A percentile compares a stretch with the other conserved stretches of the same genome.
Conservation (phyloP, 2,888 invertebrate genomes). For the Folsomia candida region DNA sequence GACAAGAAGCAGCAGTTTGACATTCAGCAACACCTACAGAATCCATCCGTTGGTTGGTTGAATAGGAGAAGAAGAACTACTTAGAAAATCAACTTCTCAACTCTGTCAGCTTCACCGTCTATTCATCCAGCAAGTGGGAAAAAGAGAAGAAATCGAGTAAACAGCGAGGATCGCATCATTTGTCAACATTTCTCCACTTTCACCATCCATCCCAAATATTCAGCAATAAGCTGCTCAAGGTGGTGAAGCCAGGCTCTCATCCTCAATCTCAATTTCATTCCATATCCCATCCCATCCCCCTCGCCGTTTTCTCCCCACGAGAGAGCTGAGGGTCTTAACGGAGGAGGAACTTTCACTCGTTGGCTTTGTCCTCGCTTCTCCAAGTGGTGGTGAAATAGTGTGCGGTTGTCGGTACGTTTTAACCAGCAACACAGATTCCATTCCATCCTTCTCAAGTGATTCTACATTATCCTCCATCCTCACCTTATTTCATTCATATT, state of each 20-base stretch:
- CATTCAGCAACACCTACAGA: too few species aligned
- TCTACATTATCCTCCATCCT: neutral
- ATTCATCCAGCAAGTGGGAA: neutral
- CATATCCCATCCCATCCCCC: too few species aligned
- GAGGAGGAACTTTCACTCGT: too few species aligned
- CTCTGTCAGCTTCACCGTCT: too few species aligned
- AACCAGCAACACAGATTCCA: neutral
- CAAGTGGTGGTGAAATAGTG: neutral
- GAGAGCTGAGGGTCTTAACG: neutral
- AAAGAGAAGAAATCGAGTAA: neutral
- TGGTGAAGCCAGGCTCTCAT: neutral
- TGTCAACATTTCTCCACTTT: conserved; percentile 1
- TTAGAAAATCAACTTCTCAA: too few species aligned
- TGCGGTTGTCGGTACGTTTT: neutral
- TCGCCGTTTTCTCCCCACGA: neutral
- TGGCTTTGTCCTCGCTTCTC: too few species aligned
- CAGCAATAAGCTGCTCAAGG: neutral
- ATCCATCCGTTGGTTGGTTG: too few species aligned
- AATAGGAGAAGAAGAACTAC: too few species aligned
- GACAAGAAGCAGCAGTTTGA: too few species aligned
- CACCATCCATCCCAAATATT: too few species aligned
- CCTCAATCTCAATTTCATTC: neutral
- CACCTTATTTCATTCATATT: conserved; percentile 1
- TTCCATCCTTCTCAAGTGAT: neutral
- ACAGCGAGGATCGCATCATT: neutral